Conservation (phyloP, 2,113 vertebrate species). For the Columbina picui region DNA sequence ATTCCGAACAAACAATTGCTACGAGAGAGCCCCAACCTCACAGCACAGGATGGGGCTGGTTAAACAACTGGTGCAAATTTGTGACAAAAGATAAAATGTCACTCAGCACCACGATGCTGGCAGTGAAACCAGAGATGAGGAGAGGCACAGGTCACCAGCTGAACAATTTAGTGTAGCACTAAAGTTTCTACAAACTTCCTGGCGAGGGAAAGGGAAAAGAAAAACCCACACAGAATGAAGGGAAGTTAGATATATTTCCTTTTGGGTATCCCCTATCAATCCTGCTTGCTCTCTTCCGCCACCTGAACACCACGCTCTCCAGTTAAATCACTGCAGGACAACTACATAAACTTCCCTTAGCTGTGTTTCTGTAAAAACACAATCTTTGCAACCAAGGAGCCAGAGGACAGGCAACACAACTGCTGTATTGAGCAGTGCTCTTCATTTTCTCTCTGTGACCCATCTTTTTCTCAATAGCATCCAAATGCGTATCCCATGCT, state of each 20-base stretch:
- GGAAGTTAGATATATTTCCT: slow-evolving; percentile 67
- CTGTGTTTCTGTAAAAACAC: slow-evolving; percentile 10
- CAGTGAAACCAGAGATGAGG: slow-evolving; percentile 36
- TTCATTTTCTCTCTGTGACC: neutral
- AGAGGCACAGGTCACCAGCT: slow-evolving; percentile 15
- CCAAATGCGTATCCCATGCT: neutral
- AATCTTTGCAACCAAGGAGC: neutral
- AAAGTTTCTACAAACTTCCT: slow-evolving; percentile 54
- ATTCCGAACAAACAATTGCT: neutral
- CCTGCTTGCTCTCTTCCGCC: slow-evolving; percentile 41
- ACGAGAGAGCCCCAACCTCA: neutral
- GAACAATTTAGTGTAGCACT: neutral
- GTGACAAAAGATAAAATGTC: slow-evolving; percentile 47
- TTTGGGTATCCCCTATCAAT: slow-evolving; percentile 12
- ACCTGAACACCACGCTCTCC: slow-evolving; percentile 24
- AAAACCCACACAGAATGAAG: slow-evolving; percentile 53
- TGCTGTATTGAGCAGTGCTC: neutral
- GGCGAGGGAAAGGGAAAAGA: slow-evolving; percentile 60
- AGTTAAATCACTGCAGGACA: neutral
- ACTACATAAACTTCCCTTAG: neutral
- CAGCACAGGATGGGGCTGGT: slow-evolving; percentile 7
- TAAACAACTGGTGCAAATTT: slow-evolving; percentile 32
- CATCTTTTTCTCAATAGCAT: neutral
- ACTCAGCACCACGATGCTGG: slow-evolving; percentile 13
- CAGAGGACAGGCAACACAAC: neutral